Conservation (phyloP, 1,140 invertebrate genomes). For the Philotrypesis tridentata region DNA sequence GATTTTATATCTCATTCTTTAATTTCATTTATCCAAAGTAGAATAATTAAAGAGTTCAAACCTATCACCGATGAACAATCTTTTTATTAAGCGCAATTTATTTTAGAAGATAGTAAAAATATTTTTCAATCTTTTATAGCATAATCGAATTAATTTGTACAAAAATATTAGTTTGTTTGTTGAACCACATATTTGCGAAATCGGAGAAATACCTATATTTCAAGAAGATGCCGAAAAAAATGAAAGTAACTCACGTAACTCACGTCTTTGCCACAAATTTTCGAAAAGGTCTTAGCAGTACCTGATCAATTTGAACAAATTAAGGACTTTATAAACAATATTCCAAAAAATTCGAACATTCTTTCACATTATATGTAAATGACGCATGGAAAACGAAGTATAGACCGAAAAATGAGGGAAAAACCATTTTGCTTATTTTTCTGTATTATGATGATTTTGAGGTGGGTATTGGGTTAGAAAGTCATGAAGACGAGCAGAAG, state of each 20-base stretch:
- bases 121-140: neutral
- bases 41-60: too few species aligned
- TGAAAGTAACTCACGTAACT: neutral
- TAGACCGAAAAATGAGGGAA: neutral
- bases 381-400: neutral
- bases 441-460: neutral
- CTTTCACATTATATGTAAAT: neutral
- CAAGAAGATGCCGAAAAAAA: neutral
- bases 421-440: neutral
- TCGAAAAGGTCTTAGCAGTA: neutral
- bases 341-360: too few species aligned
- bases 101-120: neutral
- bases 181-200: too few species aligned
- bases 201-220: neutral
- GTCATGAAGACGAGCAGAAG: neutral
- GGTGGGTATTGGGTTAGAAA: neutral
- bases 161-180: neutral
- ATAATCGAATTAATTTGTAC: neutral
- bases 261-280: neutral
- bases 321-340: too few species aligned
- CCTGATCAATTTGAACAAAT: too few species aligned
- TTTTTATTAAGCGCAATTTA: neutral
- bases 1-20: too few species aligned
- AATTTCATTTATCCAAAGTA: too few species aligned
- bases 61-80: neutral